These are phyloP conservation scores for Chelonus formosanus DNA, from an alignment of 2,888 invertebrate genomes.

Conservation along the genomic window DNA sequence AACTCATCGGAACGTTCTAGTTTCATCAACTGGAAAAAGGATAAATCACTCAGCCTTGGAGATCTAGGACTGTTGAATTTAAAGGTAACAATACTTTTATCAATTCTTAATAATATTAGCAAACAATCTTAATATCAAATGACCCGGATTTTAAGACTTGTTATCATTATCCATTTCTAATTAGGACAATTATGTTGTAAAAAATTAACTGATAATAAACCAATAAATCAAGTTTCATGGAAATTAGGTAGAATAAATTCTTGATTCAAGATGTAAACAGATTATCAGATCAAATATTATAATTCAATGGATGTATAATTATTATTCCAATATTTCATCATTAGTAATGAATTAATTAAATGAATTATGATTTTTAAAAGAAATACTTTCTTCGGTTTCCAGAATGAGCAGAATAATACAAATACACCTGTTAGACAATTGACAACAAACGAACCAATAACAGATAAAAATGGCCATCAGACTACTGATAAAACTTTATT, in stretches of 20 bases:
- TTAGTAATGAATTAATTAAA: not conserved
- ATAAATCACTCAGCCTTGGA: conserved; percentile 19
- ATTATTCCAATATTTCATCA: too few species aligned
- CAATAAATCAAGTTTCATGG: too few species aligned
- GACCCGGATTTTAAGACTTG: too few species aligned
- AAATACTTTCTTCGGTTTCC: not conserved
- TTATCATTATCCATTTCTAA: too few species aligned
- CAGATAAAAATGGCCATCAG: conserved; percentile 13
- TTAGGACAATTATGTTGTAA: too few species aligned
- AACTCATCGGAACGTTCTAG: conserved; percentile 22
- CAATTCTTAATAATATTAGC: not conserved
- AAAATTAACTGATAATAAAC: too few species aligned
- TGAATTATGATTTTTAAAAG: not conserved
- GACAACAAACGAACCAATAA: not conserved
- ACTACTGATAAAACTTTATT: conserved; percentile 44
- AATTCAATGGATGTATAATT: too few species aligned
- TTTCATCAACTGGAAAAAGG: not conserved
- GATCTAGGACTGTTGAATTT: conserved; percentile 21
- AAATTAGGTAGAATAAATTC: too few species aligned
- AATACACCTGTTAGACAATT: not conserved
- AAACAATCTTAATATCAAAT: not conserved
- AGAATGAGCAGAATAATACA: too few species aligned
- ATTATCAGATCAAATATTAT: too few species aligned
- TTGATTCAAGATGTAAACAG: too few species aligned
- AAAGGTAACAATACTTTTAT: conserved; percentile 16